A percentile compares a stretch with the other conserved stretches of the same genome.
These are phyloP conservation scores for Propithecus coquereli DNA, from an alignment of 2,113 vertebrate genomes.

Conservation along the genomic window DNA sequence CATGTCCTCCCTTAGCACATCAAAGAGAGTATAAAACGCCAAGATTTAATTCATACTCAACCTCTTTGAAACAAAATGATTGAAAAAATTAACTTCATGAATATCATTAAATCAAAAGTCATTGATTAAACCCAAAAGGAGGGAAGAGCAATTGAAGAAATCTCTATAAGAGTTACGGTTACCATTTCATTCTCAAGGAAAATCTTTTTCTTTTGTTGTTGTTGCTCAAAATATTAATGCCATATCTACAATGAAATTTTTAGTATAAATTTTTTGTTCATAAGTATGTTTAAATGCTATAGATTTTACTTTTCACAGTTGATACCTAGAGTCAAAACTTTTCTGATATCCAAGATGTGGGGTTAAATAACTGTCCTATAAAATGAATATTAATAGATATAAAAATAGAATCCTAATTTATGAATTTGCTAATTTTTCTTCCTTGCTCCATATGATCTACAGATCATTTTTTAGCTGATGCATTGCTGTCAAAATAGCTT, in stretches of 20 bases:
- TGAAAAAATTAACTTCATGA: not conserved
- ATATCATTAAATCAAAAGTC: not conserved
- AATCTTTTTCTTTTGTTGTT: not conserved
- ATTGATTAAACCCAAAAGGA: not conserved
- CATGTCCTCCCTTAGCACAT: not conserved
- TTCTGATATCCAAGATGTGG: not conserved
- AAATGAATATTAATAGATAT: not conserved
- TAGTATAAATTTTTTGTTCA: not conserved
- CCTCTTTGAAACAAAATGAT: conserved; percentile 8
- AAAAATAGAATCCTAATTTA: conserved; percentile 18
- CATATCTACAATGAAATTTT: not conserved
- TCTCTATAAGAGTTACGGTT: not conserved
- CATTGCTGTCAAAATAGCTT: not conserved
- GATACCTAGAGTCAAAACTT: not conserved
- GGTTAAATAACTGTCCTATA: not conserved
- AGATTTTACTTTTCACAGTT: not conserved
- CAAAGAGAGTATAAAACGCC: not conserved
- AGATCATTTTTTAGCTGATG: not conserved
- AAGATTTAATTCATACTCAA: not conserved
- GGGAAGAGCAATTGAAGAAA: not conserved
- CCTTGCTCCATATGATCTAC: not conserved
- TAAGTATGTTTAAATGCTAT: not conserved
- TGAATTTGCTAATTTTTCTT: not conserved
- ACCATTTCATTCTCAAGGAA: not conserved
- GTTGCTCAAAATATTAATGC: not conserved